Evolutionary conservation across 1,140 invertebrate species (phyloP).

Genomic region (Himalopsyche phryganea): DNA sequence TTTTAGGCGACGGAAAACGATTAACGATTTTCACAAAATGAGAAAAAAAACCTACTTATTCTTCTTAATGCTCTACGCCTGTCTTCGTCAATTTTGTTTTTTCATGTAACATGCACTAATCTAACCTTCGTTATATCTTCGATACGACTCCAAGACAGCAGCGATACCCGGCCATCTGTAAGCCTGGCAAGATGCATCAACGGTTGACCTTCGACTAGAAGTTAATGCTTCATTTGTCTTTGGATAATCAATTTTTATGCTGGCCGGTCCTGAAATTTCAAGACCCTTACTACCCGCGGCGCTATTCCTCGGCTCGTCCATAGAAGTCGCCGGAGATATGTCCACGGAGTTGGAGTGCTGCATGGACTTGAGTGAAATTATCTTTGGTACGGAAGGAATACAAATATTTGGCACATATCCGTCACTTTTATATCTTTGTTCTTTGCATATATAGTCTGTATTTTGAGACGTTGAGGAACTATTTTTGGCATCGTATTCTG

Average conservation of each 20-base stretch:
- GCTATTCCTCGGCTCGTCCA: constrained; percentile 46
- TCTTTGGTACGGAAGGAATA: constrained; percentile 49
- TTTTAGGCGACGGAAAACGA: no score
- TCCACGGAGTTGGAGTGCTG: constrained; percentile 34
- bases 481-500: not conserved
- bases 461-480: not conserved
- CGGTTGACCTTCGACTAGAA: not conserved
- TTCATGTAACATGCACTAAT: no score
- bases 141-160: constrained; percentile 16
- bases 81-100: no score
- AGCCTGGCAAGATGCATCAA: not conserved
- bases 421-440: not conserved
- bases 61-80: no score
- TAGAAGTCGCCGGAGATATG: constrained; percentile 43
- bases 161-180: constrained; percentile 25
- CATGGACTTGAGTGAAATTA: constrained; percentile 43
- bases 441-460: not conserved
- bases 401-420: constrained; percentile 38
- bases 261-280: not conserved
- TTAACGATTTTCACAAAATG: no score
- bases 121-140: constrained; percentile 26
- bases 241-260: not conserved
- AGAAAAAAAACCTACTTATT: no score
- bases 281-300: constrained; percentile 36
- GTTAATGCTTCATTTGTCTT: not conserved